A percentile compares a stretch with the other conserved stretches of the same genome.
Evolutionary conservation across 2,888 invertebrate genomes (phyloP).

Genomic region (Drosophila nr. medialis): DNA sequence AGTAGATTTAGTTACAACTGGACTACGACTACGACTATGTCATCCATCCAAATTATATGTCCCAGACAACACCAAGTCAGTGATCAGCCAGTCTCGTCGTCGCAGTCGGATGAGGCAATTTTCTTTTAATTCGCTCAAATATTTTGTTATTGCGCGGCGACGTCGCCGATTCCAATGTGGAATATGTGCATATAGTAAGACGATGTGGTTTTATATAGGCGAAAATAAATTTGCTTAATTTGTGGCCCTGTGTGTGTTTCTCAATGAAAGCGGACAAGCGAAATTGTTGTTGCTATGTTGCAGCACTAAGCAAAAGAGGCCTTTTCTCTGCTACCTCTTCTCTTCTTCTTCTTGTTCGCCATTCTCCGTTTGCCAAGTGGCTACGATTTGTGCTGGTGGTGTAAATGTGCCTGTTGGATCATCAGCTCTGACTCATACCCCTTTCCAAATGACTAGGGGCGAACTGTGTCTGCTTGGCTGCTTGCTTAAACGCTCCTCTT

Average conservation of each 20-base stretch:
- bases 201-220: conserved; percentile 14
- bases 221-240: conserved; percentile 72
- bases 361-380: conserved; percentile 26
- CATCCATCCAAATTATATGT: conserved; percentile 58
- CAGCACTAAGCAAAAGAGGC: conserved; percentile 29
- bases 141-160: conserved; percentile 64
- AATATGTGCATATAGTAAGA: conserved; percentile 31
- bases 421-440: conserved; percentile 56
- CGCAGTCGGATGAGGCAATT: conserved; percentile 73
- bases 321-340: conserved; percentile 1
- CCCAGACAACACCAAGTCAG: conserved; percentile 18
- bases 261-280: conserved; percentile 67
- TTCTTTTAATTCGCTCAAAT: conserved; percentile 79
- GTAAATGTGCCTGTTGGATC: conserved; percentile 42
- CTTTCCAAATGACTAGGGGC: conserved; percentile 65
- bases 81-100: conserved; percentile 18
- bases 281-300: conserved; percentile 63
- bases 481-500: conserved; percentile 26
- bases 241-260: conserved; percentile 39
- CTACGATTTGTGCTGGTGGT: conserved; percentile 20
- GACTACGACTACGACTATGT: conserved; percentile 26
- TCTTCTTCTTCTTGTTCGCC: background rate
- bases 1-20: background rate
- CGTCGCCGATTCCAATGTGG: conserved; percentile 30
- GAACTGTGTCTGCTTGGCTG: conserved; percentile 32